Conservation (phyloP, 1,140 invertebrate genomes). For the Zaprionus gabonicus region DNA sequence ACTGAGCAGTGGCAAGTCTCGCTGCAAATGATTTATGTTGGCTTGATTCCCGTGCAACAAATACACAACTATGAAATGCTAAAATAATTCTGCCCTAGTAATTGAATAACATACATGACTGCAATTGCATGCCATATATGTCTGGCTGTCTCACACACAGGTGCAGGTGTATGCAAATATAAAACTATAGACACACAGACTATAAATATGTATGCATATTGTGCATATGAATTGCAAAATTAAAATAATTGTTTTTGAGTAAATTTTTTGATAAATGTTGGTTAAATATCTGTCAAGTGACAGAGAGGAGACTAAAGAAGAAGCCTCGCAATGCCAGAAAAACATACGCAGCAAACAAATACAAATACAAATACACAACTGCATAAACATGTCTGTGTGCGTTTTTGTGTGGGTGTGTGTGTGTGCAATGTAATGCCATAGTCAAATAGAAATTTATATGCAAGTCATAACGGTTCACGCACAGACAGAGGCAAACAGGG, state of each 20-base stretch:
- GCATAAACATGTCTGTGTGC: slow-evolving; percentile 1
- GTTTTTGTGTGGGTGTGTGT: slow-evolving; percentile 12
- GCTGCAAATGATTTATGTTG: slow-evolving; percentile 63
- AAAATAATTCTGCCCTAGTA: slow-evolving; percentile 37
- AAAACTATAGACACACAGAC: not conserved
- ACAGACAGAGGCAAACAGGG: slow-evolving; percentile 28
- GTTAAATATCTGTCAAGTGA: slow-evolving; percentile 76
- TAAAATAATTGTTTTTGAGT: slow-evolving; percentile 73
- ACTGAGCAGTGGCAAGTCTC: not conserved
- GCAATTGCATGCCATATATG: slow-evolving; percentile 23
- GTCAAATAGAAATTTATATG: slow-evolving; percentile 82
- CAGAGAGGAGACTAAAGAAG: slow-evolving; percentile 69
- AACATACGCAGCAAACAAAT: slow-evolving; percentile 54
- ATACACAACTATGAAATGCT: slow-evolving; percentile 39
- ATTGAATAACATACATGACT: slow-evolving; percentile 60
- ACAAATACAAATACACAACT: slow-evolving; percentile 20
- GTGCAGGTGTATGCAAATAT: not conserved
- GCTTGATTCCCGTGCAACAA: slow-evolving; percentile 47
- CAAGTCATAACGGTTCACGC: slow-evolving; percentile 71
- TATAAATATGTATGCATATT: slow-evolving; percentile 20
- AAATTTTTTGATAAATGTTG: slow-evolving; percentile 66
- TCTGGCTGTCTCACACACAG: not conserved
- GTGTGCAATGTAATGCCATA: slow-evolving; percentile 59
- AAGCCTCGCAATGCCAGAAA: slow-evolving; percentile 50
- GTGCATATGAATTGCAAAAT: slow-evolving; percentile 30